Percentiles rank a stretch among this genome's conserved stretches.
Evolutionary conservation across 2,888 invertebrate genomes (phyloP).

Genomic region (Cheilosia grossa): DNA sequence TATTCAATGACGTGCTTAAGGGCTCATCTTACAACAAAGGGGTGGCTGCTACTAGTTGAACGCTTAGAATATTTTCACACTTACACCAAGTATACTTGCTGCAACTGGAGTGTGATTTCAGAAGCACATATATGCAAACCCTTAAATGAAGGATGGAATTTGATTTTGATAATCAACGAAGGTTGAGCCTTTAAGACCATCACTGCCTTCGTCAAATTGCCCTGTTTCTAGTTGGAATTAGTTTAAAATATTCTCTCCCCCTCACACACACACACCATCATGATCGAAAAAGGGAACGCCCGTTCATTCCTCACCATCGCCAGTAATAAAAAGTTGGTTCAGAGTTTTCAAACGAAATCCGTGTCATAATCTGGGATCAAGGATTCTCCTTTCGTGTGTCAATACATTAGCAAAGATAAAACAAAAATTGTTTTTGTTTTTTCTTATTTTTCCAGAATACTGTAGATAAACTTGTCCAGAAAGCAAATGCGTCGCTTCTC

Average conservation of each 20-base stretch:
- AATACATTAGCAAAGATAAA: slow-evolving; percentile 22
- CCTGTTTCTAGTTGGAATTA: not conserved
- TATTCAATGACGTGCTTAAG: slow-evolving; percentile 42
- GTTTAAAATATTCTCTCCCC: not conserved
- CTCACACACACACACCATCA: slow-evolving; percentile 19
- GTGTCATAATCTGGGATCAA: slow-evolving; percentile 30
- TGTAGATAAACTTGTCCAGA: slow-evolving; percentile 98
- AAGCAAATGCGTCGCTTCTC: slow-evolving; percentile 97
- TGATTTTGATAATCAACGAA: slow-evolving; percentile 52
- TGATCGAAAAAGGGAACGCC: slow-evolving; percentile 17
- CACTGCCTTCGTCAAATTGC: slow-evolving; percentile 1
- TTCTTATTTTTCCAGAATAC: slow-evolving; percentile 89
- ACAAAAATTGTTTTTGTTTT: slow-evolving; percentile 9
- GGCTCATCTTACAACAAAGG: slow-evolving; percentile 30
- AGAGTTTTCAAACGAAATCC: slow-evolving; percentile 31
- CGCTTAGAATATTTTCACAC: slow-evolving; percentile 26
- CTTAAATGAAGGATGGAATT: not conserved
- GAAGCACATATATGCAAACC: too few species aligned
- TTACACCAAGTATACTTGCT: slow-evolving; percentile 4
- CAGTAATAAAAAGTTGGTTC: slow-evolving; percentile 38
- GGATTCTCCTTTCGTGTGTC: not conserved
- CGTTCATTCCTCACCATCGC: slow-evolving; percentile 40
- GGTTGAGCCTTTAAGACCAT: slow-evolving; percentile 17
- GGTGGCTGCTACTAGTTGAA: slow-evolving; percentile 44
- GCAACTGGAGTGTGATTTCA: slow-evolving; percentile 12